Conservation (phyloP, 2,113 vertebrate species). For the Amphiprion percula region DNA sequence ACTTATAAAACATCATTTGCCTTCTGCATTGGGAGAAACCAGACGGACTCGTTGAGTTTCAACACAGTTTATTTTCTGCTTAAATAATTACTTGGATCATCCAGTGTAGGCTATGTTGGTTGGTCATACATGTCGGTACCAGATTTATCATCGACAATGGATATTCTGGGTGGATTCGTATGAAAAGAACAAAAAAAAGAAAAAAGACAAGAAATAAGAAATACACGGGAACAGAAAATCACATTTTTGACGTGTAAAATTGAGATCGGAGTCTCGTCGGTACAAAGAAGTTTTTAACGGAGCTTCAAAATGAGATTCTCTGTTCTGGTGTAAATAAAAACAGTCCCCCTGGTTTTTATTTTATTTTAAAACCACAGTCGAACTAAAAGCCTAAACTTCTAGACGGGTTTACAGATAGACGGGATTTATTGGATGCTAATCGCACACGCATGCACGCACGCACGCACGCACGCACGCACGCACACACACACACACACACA, state of each 20-base stretch:
- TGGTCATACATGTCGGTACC: conserved; percentile 94
- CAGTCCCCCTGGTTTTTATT: conserved; percentile 76
- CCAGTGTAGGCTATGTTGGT: conserved; percentile 95
- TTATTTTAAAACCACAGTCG: conserved; percentile 91
- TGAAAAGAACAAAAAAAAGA: conserved; percentile 84
- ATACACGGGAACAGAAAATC: conserved; percentile 57
- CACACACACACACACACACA: conserved; percentile 1
- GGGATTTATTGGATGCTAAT: conserved; percentile 85
- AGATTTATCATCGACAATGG: conserved; percentile 88
- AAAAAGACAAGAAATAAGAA: conserved; percentile 75
- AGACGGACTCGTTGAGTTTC: conserved; percentile 80
- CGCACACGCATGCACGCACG: conserved; percentile 12
- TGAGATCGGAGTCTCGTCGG: not conserved
- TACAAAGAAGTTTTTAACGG: conserved; percentile 61
- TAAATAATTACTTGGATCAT: conserved; percentile 99
- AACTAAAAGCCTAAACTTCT: conserved; percentile 90
- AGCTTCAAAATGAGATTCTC: conserved; percentile 70
- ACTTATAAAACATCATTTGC: no score
- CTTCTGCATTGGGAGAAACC: not conserved
- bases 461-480: conserved; percentile 28
- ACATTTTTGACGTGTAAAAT: conserved; percentile 14
- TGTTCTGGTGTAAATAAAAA: conserved; percentile 86
- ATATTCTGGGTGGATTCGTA: conserved; percentile 88
- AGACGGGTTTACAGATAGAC: conserved; percentile 89
- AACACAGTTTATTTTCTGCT: conserved; percentile 99